Conservation (phyloP, 2,113 vertebrate genomes). For the Platanista minor region DNA sequence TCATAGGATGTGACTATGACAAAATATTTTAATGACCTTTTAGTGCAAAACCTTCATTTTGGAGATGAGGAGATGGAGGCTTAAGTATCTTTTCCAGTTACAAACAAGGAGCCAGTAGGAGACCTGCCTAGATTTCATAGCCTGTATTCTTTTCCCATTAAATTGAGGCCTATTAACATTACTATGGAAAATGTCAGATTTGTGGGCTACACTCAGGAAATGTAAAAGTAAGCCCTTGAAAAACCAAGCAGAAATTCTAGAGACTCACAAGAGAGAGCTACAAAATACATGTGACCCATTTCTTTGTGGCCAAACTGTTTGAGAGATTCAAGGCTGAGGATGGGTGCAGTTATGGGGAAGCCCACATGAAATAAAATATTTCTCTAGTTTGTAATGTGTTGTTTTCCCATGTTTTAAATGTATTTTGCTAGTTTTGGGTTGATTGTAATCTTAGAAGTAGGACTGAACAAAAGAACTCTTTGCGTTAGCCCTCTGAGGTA, state of each 20-base stretch:
- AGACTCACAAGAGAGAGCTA: background rate
- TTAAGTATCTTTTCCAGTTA: background rate
- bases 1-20: background rate
- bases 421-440: background rate
- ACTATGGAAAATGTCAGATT: background rate
- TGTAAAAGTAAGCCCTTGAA: background rate
- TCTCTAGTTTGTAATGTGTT: background rate
- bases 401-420: background rate
- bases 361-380: background rate
- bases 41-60: background rate
- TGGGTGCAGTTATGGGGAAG: background rate
- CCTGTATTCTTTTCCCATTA: background rate
- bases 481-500: background rate
- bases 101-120: background rate
- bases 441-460: background rate
- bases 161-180: background rate
- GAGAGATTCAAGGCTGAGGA: background rate
- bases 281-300: background rate
- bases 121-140: background rate
- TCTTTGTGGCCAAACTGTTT: background rate
- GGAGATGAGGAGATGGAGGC: background rate
- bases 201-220: background rate
- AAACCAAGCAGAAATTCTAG: conserved; percentile 31
- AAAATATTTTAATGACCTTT: background rate
- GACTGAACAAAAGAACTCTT: background rate